Percentiles rank a stretch among this genome's conserved stretches.
phyloP scores from a whole-genome alignment of 2,797 vertebrate genomes.

The Sebastes reedi region DNA sequence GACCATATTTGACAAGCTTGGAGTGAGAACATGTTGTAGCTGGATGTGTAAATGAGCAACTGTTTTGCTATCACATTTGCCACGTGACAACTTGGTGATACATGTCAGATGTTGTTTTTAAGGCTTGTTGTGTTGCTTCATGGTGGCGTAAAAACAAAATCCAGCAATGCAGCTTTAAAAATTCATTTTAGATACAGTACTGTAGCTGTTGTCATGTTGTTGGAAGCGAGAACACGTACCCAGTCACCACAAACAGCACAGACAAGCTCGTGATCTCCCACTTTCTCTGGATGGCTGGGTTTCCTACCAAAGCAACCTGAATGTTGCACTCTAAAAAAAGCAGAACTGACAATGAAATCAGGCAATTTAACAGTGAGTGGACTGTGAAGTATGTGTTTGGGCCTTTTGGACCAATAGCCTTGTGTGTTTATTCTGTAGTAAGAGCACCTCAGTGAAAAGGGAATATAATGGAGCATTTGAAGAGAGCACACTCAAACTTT shows the following conservation, averaged over 20 bases:
- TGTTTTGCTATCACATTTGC: background rate
- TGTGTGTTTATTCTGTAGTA: conserved; percentile 14
- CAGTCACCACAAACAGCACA: background rate
- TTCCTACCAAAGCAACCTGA: background rate
- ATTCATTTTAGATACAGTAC: background rate
- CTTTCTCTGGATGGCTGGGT: conserved; percentile 2
- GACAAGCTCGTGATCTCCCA: background rate
- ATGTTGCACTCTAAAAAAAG: conserved; percentile 12
- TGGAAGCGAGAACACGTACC: background rate
- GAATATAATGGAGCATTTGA: conserved; percentile 40
- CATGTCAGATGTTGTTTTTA: background rate
- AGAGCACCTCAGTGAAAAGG: conserved; percentile 29
- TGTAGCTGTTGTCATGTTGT: background rate
- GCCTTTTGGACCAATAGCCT: conserved; percentile 9
- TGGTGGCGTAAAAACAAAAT: background rate
- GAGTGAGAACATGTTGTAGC: background rate
- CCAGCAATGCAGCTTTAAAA: background rate
- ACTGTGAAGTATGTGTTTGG: conserved; percentile 31
- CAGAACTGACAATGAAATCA: conserved; percentile 28
- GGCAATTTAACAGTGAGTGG: conserved; percentile 25
- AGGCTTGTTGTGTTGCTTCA: background rate
- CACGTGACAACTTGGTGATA: background rate
- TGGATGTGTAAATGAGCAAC: background rate
- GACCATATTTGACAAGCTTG: background rate
- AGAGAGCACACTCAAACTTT: conserved; percentile 37